These are phyloP conservation scores for Talpa occidentalis DNA, from an alignment of 2,113 vertebrate species.

Conservation along the genomic window DNA sequence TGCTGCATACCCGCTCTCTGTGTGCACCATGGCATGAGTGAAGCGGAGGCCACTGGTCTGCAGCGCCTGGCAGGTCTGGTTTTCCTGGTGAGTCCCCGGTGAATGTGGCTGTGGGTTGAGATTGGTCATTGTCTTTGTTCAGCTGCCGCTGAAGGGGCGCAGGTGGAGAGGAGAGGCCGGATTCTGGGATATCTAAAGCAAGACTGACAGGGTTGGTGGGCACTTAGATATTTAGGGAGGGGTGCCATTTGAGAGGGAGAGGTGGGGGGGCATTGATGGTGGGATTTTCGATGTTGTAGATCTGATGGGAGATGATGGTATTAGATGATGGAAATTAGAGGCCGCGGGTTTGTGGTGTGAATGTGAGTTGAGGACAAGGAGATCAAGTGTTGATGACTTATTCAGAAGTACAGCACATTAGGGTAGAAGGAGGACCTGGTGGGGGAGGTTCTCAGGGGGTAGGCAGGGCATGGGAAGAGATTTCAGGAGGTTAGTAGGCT, in stretches of 20 bases:
- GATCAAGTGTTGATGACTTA: neutral
- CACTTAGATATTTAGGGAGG: neutral
- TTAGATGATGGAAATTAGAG: neutral
- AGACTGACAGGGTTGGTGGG: neutral
- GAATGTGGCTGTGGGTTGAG: neutral
- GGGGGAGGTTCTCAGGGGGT: neutral
- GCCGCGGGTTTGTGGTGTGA: neutral
- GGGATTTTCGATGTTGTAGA: neutral
- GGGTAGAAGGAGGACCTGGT: neutral
- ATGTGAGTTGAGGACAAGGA: neutral
- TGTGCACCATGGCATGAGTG: fast-evolving
- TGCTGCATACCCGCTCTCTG: no score
- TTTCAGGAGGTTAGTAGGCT: neutral
- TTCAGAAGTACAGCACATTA: neutral
- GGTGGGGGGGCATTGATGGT: neutral
- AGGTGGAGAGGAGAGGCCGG: neutral
- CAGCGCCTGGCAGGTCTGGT: neutral
- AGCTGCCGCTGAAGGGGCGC: neutral
- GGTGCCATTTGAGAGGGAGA: neutral
- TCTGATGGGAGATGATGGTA: neutral
- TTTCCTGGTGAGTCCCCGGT: neutral
- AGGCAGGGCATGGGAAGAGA: neutral
- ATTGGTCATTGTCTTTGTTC: neutral
- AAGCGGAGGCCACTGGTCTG: neutral
- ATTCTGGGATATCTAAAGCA: neutral